Evolutionary conservation across 2,797 vertebrate species (phyloP).

Genomic region (Picus viridis): DNA sequence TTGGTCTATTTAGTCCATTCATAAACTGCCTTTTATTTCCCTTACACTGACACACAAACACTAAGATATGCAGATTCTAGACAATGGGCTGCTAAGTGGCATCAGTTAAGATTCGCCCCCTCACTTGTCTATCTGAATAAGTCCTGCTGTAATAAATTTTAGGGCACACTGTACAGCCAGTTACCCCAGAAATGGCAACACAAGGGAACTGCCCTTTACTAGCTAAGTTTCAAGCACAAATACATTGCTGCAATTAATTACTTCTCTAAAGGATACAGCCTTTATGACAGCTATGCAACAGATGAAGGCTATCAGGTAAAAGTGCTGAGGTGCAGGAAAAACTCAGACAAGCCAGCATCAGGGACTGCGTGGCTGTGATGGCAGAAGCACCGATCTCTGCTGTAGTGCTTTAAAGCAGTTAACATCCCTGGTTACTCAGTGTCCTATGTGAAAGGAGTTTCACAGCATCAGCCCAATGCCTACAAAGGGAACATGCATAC

Average conservation of each 20-base stretch:
- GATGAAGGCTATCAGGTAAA: not conserved
- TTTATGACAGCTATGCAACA: not conserved
- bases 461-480: not conserved
- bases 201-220: not conserved
- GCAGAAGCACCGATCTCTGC: not conserved
- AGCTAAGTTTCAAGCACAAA: conserved; percentile 12
- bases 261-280: not conserved
- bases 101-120: not conserved
- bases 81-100: not conserved
- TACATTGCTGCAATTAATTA: not conserved
- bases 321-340: not conserved
- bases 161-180: not conserved
- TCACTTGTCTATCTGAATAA: not conserved
- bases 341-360: not conserved
- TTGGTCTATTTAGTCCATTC: not conserved
- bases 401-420: not conserved
- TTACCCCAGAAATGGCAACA: not conserved
- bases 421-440: not conserved
- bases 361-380: not conserved
- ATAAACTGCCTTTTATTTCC: not conserved
- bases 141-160: not conserved
- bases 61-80: not conserved
- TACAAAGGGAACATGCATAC: not conserved
- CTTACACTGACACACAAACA: not conserved
- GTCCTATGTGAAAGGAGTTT: not conserved